phyloP scores from a whole-genome alignment of 2,113 vertebrate genomes.

The Petaurus breviceps region DNA sequence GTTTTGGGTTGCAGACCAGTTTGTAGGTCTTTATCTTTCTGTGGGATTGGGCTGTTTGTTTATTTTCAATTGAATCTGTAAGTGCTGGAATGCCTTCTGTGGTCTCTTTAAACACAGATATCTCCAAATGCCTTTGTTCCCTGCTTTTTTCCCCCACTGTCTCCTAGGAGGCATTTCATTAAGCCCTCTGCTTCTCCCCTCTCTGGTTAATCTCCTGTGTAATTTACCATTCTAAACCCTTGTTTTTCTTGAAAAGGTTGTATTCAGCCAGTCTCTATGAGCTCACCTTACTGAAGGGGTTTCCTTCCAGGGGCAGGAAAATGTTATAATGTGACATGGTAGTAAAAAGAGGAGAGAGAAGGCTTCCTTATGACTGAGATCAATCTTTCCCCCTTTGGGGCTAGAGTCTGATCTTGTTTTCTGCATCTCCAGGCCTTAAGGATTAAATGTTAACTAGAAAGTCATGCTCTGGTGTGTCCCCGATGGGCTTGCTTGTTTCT shows the following conservation, averaged over 20 bases:
- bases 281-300: neutral
- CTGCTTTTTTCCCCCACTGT: neutral
- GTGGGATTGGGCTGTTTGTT: constrained; percentile 54
- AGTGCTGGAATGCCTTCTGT: constrained; percentile 54
- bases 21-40: constrained; percentile 33
- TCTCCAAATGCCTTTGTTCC: constrained; percentile 59
- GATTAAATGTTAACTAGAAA: neutral
- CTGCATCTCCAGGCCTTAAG: neutral
- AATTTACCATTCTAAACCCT: neutral
- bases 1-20: neutral
- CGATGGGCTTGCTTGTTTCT: neutral
- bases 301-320: constrained; percentile 35
- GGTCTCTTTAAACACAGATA: neutral
- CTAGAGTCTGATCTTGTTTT: neutral
- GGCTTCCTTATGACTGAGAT: neutral
- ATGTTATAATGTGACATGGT: too few species aligned
- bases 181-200: neutral
- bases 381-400: neutral
- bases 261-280: neutral
- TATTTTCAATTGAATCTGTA: constrained; percentile 57
- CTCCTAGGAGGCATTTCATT: neutral
- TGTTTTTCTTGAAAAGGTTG: constrained; percentile 38
- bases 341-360: neutral
- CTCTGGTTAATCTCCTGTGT: constrained; percentile 4
- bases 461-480: neutral